A percentile compares a stretch with the other conserved stretches of the same genome.
phyloP scores from a whole-genome alignment of 2,888 invertebrate genomes.

The Synergus itoensis region DNA sequence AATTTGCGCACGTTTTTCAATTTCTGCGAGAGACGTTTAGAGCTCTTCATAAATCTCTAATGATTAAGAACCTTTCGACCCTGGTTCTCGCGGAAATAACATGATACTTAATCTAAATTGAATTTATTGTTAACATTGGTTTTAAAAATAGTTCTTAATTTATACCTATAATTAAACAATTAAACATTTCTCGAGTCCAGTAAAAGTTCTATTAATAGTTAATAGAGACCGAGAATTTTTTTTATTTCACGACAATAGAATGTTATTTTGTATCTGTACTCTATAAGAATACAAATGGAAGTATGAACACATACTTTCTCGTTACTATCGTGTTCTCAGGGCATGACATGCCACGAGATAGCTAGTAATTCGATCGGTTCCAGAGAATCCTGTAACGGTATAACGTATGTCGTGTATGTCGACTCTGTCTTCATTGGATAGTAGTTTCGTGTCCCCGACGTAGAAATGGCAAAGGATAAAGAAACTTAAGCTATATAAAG shows the following conservation, averaged over 20 bases:
- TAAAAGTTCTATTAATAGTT: no score
- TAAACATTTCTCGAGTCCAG: no score
- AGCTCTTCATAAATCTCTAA: conserved; percentile 11
- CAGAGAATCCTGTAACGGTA: conserved; percentile 56
- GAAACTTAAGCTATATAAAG: conserved; percentile 1
- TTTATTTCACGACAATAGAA: not conserved
- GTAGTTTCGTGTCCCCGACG: conserved; percentile 15
- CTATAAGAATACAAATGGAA: conserved; percentile 12
- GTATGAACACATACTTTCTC: conserved; percentile 28
- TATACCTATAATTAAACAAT: no score
- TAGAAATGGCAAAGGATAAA: conserved; percentile 14
- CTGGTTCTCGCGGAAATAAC: not conserved
- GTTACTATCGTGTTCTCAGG: conserved; percentile 38
- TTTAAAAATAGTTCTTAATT: not conserved
- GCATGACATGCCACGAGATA: conserved; percentile 49
- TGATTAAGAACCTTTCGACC: conserved; percentile 16
- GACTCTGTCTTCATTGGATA: conserved; percentile 33
- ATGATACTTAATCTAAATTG: not conserved
- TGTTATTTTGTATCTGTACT: not conserved
- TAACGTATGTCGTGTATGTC: conserved; percentile 44
- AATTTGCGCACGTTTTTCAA: conserved; percentile 33
- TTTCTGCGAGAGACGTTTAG: not conserved
- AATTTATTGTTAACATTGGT: not conserved
- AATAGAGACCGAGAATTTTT: not conserved
- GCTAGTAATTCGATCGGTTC: conserved; percentile 57